phyloP scores from a whole-genome alignment of 2,797 vertebrate genomes.

The Synanceia verrucosa region DNA sequence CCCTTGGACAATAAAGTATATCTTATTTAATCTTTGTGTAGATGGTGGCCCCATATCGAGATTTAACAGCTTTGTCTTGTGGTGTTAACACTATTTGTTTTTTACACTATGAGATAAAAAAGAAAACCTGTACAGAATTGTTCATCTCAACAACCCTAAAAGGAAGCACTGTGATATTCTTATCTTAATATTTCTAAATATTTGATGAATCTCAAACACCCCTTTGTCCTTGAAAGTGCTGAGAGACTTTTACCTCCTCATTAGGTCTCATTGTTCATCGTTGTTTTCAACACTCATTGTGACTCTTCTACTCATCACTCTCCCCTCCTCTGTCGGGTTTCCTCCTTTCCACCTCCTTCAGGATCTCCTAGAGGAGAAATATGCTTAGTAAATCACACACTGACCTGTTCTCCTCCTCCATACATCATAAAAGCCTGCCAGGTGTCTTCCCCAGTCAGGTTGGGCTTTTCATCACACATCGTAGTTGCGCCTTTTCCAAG shows the following conservation, averaged over 20 bases:
- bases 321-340: too few species aligned
- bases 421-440: constrained; percentile 38
- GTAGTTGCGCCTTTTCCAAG: background rate
- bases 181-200: background rate
- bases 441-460: constrained; percentile 9
- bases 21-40: background rate
- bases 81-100: background rate
- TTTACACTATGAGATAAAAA: background rate
- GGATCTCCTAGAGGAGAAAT: background rate
- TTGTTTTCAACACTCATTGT: constrained; percentile 11
- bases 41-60: background rate
- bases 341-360: background rate
- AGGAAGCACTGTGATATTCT: background rate
- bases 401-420: constrained; percentile 24
- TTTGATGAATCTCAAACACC: constrained; percentile 9
- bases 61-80: background rate
- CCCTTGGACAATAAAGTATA: background rate
- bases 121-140: background rate
- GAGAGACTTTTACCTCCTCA: background rate
- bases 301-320: background rate
- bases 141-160: background rate
- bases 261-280: background rate
- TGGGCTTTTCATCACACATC: constrained; percentile 30
- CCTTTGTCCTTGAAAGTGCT: background rate
- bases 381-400: constrained; percentile 12